Evolutionary conservation across 2,113 vertebrate genomes (phyloP), one percentile per base, ranked within the genome.

Genomic region (Pelobates fuscus): DNA sequence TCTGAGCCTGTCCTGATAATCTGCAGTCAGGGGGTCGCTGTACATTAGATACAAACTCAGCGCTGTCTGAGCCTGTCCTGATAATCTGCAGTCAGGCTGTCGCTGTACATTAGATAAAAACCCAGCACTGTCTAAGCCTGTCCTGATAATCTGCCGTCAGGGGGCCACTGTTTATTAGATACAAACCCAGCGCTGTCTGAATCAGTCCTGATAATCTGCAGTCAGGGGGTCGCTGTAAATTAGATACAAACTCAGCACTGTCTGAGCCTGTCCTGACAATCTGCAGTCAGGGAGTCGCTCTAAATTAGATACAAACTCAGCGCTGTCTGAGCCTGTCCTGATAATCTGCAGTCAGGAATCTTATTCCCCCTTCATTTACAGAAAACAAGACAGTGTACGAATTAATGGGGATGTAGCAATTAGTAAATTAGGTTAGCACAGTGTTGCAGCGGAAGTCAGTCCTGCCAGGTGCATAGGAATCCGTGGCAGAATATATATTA

Each of bases 401-500:
- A 98, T 94, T 94, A 94, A 95, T 94, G 93, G 94, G 90, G 92
- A 95, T 92, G 93, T 91, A 86, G 95, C 95, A 99, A 99, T 99
- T 99, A 98, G 96, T 95, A 98, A 98, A 99, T 98, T 95, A 98
- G 94, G 94, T 94, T 91, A 89, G 89, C 88, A 82, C 93, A 86
- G 80, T 94, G 94, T 93, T 93, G 93, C 92, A 89, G 91, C 93
- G 91, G 72, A 76, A 91, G 89, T 89, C 89, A 89, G 83, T 86
- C 85, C 90, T 95, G 96, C 94, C 96, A 98, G 96, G 96, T 98
- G 96, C 64, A 60, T 91, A 92, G 94, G 94, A 92, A 94, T 92
- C 93, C 90, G 90, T 94, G 94, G 94, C 94, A 96, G 94, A 90
- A 96, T 98, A 98, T 98, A 98, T 99, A 98, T 98, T 99, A 98